Base-by-base conservation (phyloP, 2,797 vertebrate species). In the Coluber constrictor region DNA sequence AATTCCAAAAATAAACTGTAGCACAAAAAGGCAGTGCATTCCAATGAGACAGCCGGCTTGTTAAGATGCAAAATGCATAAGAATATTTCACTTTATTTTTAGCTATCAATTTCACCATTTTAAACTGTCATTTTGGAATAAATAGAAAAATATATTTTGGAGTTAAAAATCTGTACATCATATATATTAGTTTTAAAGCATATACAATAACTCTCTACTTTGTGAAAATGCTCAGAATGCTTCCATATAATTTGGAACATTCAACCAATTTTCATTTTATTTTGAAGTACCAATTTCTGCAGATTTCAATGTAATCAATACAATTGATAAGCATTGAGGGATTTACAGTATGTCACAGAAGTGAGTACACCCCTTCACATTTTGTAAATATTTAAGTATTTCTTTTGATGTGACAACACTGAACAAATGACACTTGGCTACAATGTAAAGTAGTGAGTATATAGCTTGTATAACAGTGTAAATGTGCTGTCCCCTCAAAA, bases 1-100 rank as follows among this genome's bases (percentile, higher is more conserved):
- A 98, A 98, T 98, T 97, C 97, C 97, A 97, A 97, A 98, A 98
- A 98, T 98, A 98, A 98, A 97, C 97, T 96, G 96, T 97, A 97
- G 97, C 96, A 97, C 95, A 96, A 97, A 97, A 97, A 98, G 96
- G 92, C 93, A 96, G 95, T 95, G 97, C 97, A 98, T 98, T 97
- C 96, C 97, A 98, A 98, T 98, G 97, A 98, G 98, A 97, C 95
- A 97, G 95, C 93, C 96, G 96, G 97, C 97, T 97, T 97, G 97
- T 98, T 98, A 98, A 97, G 97, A 98, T 98, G 97, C 97, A 98
- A 97, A 96, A 96, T 92, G 97, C 97, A 96, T 97, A 97, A 96
- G 97, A 92, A 96, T 96, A 94, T 91, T 95, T 97, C 96, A 95
- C 95, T 97, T 98, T 96, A 94, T 96, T 97, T 96, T 97, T 97